Evolutionary conservation across 2,888 invertebrate species (phyloP).

Genomic region (Subacronicta megacephala): DNA sequence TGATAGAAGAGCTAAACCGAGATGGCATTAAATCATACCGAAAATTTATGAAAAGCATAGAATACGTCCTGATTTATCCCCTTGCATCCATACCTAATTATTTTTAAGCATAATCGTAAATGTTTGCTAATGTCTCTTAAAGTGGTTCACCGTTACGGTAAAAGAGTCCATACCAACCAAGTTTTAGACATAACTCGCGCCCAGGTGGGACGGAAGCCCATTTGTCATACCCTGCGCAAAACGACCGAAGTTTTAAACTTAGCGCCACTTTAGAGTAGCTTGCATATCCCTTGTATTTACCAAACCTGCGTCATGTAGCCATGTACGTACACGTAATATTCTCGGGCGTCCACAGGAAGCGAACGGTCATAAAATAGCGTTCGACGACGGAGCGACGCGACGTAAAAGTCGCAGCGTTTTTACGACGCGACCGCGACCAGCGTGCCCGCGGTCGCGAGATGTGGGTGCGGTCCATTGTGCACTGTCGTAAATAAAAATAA

Average conservation of each 20-base stretch:
- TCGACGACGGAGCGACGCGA: slow-evolving; percentile 56
- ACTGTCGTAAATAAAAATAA: slow-evolving; percentile 63
- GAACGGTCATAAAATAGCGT: slow-evolving; percentile 69
- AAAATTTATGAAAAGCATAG: too few species aligned
- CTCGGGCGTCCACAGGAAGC: slow-evolving; percentile 67
- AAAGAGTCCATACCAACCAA: slow-evolving; percentile 33
- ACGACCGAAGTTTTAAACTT: slow-evolving; percentile 50
- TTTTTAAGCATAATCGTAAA: slow-evolving; percentile 1
- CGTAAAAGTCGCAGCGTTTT: slow-evolving; percentile 61
- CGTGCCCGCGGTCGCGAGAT: slow-evolving; percentile 55
- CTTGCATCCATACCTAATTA: too few species aligned
- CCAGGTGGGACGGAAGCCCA: slow-evolving; percentile 52
- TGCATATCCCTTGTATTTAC: slow-evolving; percentile 20
- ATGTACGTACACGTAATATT: slow-evolving; percentile 51
- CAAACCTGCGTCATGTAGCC: slow-evolving; percentile 19
- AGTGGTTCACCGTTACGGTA: slow-evolving; percentile 20
- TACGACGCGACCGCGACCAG: slow-evolving; percentile 60
- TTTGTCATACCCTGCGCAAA: slow-evolving; percentile 47
- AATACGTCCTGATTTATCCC: too few species aligned
- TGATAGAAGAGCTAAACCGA: too few species aligned
- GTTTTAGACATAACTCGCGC: slow-evolving; percentile 26
- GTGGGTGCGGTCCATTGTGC: slow-evolving; percentile 58
- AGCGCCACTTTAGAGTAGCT: slow-evolving; percentile 35
- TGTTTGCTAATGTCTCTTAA: background rate
- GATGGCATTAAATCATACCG: too few species aligned